Percentiles rank a stretch among this genome's conserved stretches.
phyloP scores from a whole-genome alignment of 2,113 vertebrate species.

The Aptenodytes forsteri region DNA sequence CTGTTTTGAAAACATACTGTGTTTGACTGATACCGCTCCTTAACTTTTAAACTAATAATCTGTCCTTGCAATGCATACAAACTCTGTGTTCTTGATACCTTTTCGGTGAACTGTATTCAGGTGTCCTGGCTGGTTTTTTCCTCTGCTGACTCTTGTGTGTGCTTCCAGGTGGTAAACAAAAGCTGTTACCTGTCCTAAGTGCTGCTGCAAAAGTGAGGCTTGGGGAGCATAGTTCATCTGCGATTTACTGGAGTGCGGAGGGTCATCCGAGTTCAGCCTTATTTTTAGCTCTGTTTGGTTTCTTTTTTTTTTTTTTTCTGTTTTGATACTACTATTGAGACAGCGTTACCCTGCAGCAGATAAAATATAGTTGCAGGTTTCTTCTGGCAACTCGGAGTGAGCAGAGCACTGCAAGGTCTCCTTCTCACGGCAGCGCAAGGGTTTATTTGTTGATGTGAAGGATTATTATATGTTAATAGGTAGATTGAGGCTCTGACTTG shows the following conservation, averaged over 20 bases:
- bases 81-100: background rate
- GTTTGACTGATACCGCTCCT: background rate
- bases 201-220: background rate
- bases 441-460: background rate
- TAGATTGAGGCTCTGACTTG: background rate
- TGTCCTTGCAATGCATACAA: background rate
- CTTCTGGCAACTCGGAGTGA: background rate
- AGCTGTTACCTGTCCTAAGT: background rate
- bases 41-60: background rate
- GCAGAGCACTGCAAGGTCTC: background rate
- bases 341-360: background rate
- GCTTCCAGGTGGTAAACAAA: background rate
- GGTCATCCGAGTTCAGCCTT: conserved; percentile 54
- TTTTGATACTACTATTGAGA: background rate
- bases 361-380: background rate
- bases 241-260: conserved; percentile 14
- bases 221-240: conserved; percentile 17
- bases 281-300: conserved; percentile 48
- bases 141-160: background rate
- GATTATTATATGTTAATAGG: background rate
- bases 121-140: background rate
- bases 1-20: background rate
- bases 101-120: background rate
- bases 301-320: background rate
- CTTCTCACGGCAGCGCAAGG: background rate